phyloP scores from a whole-genome alignment of 2,113 vertebrate genomes.

The Paraplagusia blochii region DNA sequence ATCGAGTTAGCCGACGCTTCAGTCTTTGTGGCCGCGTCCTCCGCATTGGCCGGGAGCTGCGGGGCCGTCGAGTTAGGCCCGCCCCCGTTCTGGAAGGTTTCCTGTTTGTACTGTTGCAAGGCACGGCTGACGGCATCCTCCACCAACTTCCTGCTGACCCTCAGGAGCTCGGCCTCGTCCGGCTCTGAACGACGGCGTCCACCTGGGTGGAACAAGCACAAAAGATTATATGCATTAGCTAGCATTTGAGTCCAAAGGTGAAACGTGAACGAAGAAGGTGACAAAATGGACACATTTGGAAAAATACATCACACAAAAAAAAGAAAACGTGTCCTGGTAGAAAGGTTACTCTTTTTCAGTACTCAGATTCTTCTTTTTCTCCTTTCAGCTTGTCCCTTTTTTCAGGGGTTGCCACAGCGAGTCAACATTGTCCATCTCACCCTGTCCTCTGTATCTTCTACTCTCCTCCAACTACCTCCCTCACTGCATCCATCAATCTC shows the following conservation, averaged over 20 bases:
- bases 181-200: conserved; percentile 57
- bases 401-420: too few species aligned
- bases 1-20: conserved; percentile 55
- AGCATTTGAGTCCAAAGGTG: too few species aligned
- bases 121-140: conserved; percentile 68
- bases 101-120: conserved; percentile 69
- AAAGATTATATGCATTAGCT: not conserved
- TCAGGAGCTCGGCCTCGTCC: conserved; percentile 65
- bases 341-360: too few species aligned
- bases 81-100: conserved; percentile 68
- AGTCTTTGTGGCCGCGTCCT: conserved; percentile 38
- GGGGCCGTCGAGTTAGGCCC: conserved; percentile 42
- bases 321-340: too few species aligned
- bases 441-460: too few species aligned
- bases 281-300: too few species aligned
- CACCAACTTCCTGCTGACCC: conserved; percentile 64
- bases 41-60: conserved; percentile 38
- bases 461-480: too few species aligned
- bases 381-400: too few species aligned
- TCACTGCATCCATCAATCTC: too few species aligned
- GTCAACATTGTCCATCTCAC: too few species aligned
- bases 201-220: conserved; percentile 41
- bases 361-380: too few species aligned
- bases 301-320: too few species aligned
- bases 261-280: not conserved